phyloP scores from a whole-genome alignment of 2,797 vertebrate genomes.

The Paramormyrops hopkinsi region DNA sequence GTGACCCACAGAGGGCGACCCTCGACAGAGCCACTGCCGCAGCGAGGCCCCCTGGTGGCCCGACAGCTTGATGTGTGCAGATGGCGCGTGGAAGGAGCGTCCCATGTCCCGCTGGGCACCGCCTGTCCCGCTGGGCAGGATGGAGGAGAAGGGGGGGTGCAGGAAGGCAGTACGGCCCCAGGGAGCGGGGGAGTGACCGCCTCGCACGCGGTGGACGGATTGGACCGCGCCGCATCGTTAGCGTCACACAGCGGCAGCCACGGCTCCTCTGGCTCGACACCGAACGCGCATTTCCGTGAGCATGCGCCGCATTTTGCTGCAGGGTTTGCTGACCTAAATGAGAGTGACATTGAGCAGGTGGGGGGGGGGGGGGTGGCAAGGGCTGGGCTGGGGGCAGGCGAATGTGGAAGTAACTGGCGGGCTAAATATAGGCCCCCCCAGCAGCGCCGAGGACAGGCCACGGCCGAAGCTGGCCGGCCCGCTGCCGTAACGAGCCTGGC shows the following conservation, averaged over 20 bases:
- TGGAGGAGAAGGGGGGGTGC: not conserved
- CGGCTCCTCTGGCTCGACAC: slow-evolving; percentile 23
- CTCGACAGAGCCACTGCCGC: not conserved
- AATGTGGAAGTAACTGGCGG: slow-evolving; percentile 36
- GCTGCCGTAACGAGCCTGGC: slow-evolving; percentile 26
- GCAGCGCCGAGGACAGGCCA: slow-evolving; percentile 20
- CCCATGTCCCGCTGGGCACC: not conserved
- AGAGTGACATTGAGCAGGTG: slow-evolving; percentile 47
- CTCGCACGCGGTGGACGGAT: not conserved
- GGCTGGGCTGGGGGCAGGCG: slow-evolving; percentile 43
- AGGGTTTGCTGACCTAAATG: slow-evolving; percentile 58
- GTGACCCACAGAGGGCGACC: not conserved
- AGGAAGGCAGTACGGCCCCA: not conserved
- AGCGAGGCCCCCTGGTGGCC: not conserved
- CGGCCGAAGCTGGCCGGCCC: not conserved
- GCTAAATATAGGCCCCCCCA: slow-evolving; percentile 46
- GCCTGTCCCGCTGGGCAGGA: not conserved
- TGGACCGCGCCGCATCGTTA: not conserved
- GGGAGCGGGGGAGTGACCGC: not conserved
- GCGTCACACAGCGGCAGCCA: not conserved
- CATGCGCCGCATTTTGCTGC: slow-evolving; percentile 31
- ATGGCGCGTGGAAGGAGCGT: not conserved
- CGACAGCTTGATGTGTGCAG: not conserved
- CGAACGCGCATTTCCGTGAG: slow-evolving; percentile 36
- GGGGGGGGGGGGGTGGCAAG: slow-evolving; percentile 31